Percentiles rank a stretch among this genome's conserved stretches.
Conservation (phyloP, 2,888 invertebrate genomes). For the Drosophila borealis region DNA sequence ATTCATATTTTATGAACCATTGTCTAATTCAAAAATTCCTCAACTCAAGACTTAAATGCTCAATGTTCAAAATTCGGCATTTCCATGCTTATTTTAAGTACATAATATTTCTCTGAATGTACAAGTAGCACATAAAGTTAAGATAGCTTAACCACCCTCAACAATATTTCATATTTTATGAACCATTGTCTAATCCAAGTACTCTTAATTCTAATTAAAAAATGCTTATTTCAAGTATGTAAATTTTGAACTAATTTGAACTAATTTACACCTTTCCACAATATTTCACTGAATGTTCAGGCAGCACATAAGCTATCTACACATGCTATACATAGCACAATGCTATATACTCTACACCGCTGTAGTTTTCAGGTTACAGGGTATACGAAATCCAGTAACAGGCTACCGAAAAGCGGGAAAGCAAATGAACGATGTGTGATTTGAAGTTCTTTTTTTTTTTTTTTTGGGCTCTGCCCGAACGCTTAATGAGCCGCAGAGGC, state of each 20-base stretch:
- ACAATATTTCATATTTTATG: too few relatives aligned
- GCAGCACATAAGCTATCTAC: background rate
- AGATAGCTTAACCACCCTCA: too few relatives aligned
- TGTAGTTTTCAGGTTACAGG: conserved; percentile 1
- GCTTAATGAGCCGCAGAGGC: conserved; percentile 52
- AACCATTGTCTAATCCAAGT: too few relatives aligned
- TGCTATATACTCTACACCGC: background rate
- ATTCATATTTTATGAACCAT: too few relatives aligned
- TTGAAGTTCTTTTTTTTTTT: conserved; percentile 52
- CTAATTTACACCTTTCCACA: background rate
- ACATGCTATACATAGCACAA: background rate
- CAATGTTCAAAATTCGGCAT: too few relatives aligned
- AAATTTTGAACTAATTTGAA: too few relatives aligned
- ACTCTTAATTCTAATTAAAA: too few relatives aligned
- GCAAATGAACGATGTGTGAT: conserved; percentile 61
- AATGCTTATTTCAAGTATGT: too few relatives aligned
- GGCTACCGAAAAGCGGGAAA: conserved; percentile 41
- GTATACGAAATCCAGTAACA: conserved; percentile 16
- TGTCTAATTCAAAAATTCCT: too few relatives aligned
- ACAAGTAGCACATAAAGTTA: background rate
- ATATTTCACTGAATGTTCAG: background rate
- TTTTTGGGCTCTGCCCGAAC: conserved; percentile 30
- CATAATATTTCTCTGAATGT: background rate
- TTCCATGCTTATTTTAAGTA: too few relatives aligned
- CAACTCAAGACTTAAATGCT: too few relatives aligned